Evolutionary conservation across 2,888 invertebrate species (phyloP), one percentile per base, ranked within the genome.

Genomic region (Lymantria monacha): DNA sequence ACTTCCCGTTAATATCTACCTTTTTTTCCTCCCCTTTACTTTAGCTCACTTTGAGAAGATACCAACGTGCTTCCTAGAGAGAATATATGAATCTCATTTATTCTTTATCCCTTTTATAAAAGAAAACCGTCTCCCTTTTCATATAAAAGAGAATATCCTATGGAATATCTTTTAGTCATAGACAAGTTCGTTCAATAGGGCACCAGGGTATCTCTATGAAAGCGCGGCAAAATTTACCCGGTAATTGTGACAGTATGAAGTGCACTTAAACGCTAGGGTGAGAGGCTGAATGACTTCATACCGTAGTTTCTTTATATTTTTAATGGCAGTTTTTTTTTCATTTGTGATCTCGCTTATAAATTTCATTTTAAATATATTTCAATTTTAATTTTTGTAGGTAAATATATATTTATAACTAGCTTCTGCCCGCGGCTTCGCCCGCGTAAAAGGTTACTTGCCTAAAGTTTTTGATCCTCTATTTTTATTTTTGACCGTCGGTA

Each of bases 131-230:
- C 7, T 12, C n/a, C n/a, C 2, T 38, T 7, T 38, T 38, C n/a
- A 12, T 38, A n/a, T 38, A 33, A 44, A 44, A 36, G 9, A 36
- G 36, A 36, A 44, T 36, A 36, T 15, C 5, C 13, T 9, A 30
- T 30, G 30, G 31, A 0, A 43, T 22, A 22, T 30, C 31, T 13
- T 33, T 22, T 38, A 33, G 40, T n/a, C 36, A 14, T 41, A 53
- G 36, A 53, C 44, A 40, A 53, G 42, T 38, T 33, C 14, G 44
- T 51, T 69, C 65, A 66, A 72, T 72, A 49, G 72, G 72, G 68
- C 70, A 72, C 52, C 51, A 48, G 74, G 57, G 38, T 38, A 12
- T 38, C 33, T 10, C 11, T 55, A 57, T 31, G 44, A 41, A 45
- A 50, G 52, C 57, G 59, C 64, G 42, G 49, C 44, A 49, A 45